phyloP scores from a whole-genome alignment of 2,113 vertebrate genomes.

The Camelus bactrianus region DNA sequence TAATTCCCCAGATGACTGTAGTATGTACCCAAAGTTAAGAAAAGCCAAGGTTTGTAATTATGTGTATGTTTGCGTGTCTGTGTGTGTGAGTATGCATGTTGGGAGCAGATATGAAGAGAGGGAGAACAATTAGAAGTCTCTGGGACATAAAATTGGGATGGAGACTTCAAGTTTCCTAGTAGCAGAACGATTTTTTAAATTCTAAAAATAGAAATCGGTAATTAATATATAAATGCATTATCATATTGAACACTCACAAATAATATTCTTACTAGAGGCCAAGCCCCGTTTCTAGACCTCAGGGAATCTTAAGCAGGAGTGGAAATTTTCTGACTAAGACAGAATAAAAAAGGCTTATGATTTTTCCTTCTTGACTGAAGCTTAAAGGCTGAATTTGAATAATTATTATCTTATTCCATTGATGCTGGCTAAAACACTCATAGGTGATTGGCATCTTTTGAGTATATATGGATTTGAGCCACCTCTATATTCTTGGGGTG shows the following conservation, averaged over 20 bases:
- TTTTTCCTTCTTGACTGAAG: conserved; percentile 12
- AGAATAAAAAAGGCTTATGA: not conserved
- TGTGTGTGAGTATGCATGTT: not conserved
- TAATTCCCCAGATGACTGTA: not conserved
- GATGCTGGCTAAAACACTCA: not conserved
- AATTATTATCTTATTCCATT: not conserved
- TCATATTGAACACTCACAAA: not conserved
- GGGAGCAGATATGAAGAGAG: not conserved
- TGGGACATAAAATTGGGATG: not conserved
- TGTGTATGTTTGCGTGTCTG: not conserved
- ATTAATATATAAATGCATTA: conserved; percentile 7
- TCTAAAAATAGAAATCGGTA: conserved; percentile 35
- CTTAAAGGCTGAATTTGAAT: not conserved
- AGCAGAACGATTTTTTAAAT: not conserved
- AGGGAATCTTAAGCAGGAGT: not conserved
- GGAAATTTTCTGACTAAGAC: conserved; percentile 23
- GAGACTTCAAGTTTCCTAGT: not conserved
- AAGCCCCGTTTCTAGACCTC: not conserved
- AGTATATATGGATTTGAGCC: not conserved
- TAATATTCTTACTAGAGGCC: not conserved
- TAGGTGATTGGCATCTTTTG: not conserved
- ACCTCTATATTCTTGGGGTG: not conserved
- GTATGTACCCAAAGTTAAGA: conserved; percentile 4
- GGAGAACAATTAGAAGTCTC: not conserved
- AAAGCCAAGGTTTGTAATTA: not conserved